Evolutionary conservation across 1,140 invertebrate genomes (phyloP).

Genomic region (Drosophila mayri): DNA sequence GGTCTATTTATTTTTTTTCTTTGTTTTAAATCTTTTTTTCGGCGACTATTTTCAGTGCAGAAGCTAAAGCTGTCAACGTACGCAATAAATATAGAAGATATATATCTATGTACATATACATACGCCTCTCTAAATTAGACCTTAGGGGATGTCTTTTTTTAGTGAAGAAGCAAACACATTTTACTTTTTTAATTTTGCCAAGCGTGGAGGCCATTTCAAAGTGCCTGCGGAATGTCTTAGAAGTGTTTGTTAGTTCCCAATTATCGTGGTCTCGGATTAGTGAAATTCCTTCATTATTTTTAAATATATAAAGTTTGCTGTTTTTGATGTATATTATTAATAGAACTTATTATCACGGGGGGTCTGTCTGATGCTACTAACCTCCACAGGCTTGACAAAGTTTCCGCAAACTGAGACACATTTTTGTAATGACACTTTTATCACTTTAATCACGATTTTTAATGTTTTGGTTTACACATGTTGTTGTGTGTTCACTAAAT

Average conservation of each 20-base stretch:
- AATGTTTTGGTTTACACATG: slow-evolving; percentile 45
- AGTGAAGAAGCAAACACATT: slow-evolving; percentile 7
- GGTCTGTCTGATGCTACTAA: slow-evolving; percentile 39
- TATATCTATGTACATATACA: background rate
- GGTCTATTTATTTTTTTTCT: slow-evolving; percentile 2
- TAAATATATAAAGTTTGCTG: background rate
- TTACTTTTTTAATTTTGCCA: background rate
- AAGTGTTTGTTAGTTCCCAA: slow-evolving; percentile 36
- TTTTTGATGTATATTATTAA: slow-evolving; percentile 3
- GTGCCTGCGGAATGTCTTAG: slow-evolving; percentile 32
- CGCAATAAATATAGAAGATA: slow-evolving; percentile 47
- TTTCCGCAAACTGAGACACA: slow-evolving; percentile 69
- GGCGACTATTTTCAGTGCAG: slow-evolving; percentile 15
- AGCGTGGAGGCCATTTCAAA: slow-evolving; percentile 26
- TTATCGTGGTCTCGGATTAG: slow-evolving; percentile 8
- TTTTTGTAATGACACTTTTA: slow-evolving; percentile 23
- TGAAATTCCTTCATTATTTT: slow-evolving; percentile 6
- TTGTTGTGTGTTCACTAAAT: slow-evolving; percentile 18
- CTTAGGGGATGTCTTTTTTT: slow-evolving; percentile 13
- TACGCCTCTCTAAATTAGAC: slow-evolving; percentile 11
- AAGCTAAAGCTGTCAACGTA: slow-evolving; percentile 53
- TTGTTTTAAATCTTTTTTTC: slow-evolving; percentile 4
- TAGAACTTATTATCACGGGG: background rate
- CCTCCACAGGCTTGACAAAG: slow-evolving; percentile 68
- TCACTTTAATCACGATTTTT: background rate